A percentile compares a stretch with the other conserved stretches of the same genome.
phyloP scores from a whole-genome alignment of 2,113 vertebrate genomes.

The Azemiops feae region DNA sequence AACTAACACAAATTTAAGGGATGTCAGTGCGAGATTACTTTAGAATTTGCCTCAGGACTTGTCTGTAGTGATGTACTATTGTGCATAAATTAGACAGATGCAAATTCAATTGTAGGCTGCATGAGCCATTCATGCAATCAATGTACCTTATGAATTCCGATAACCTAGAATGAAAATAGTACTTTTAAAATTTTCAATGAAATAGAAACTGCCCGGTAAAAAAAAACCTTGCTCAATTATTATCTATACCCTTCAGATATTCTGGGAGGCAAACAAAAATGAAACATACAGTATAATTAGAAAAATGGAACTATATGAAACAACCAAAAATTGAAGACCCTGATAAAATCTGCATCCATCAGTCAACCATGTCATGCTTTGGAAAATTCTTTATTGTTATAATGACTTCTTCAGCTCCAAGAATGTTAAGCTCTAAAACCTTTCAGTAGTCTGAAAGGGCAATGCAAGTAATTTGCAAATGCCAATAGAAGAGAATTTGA shows the following conservation, averaged over 20 bases:
- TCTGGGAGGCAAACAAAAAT: not conserved
- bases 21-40: conserved; percentile 32
- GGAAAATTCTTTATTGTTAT: conserved; percentile 41
- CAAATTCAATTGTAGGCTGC: not conserved
- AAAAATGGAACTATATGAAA: not conserved
- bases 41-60: not conserved
- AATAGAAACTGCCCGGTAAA: not conserved
- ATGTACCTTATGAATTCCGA: not conserved
- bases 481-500: conserved; percentile 22
- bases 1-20: not conserved
- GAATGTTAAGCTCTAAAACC: conserved; percentile 34
- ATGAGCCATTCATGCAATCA: not conserved
- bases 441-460: conserved; percentile 43
- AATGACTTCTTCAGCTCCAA: not conserved
- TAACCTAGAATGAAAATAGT: not conserved
- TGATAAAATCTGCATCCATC: not conserved
- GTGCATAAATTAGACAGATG: not conserved
- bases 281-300: not conserved
- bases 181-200: not conserved
- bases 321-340: not conserved
- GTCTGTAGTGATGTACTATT: not conserved
- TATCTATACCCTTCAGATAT: not conserved
- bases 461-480: conserved; percentile 32
- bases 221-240: not conserved
- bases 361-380: conserved; percentile 15